phyloP scores from a whole-genome alignment of 2,797 vertebrate species.

The Chrysocyon brachyurus region DNA sequence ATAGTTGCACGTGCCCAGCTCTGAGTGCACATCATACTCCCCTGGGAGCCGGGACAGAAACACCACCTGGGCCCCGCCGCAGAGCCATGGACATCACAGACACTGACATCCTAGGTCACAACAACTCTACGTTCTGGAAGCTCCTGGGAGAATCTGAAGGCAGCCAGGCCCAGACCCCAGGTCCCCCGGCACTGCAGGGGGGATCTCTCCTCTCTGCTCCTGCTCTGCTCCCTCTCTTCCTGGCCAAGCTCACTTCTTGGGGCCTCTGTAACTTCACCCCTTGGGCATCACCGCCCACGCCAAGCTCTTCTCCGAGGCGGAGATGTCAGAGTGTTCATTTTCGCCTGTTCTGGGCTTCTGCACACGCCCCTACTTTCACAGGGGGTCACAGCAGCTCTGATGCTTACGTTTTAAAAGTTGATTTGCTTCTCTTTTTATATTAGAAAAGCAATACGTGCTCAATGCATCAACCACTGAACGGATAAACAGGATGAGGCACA shows the following conservation, averaged over 20 bases:
- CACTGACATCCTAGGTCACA: rapidly evolving
- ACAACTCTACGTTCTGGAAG: rapidly evolving
- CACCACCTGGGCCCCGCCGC: background rate
- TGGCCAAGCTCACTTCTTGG: background rate
- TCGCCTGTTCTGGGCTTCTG: background rate
- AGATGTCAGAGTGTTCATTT: rapidly evolving
- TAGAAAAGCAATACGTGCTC: background rate
- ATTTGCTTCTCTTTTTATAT: background rate
- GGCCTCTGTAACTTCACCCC: background rate
- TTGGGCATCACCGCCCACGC: background rate
- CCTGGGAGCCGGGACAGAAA: rapidly evolving
- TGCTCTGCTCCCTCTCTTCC: background rate
- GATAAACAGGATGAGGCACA: rapidly evolving
- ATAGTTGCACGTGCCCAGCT: rapidly evolving
- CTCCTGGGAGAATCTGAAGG: rapidly evolving
- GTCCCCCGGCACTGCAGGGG: rapidly evolving
- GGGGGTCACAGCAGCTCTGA: background rate
- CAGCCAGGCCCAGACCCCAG: rapidly evolving
- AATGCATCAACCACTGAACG: rapidly evolving
- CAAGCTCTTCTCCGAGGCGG: background rate
- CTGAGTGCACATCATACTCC: rapidly evolving
- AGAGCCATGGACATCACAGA: background rate
- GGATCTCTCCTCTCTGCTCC: background rate
- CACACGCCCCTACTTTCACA: rapidly evolving
- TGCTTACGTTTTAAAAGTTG: background rate